Conservation (phyloP, 2,797 vertebrate species). For the Bradypodion ventrale region DNA sequence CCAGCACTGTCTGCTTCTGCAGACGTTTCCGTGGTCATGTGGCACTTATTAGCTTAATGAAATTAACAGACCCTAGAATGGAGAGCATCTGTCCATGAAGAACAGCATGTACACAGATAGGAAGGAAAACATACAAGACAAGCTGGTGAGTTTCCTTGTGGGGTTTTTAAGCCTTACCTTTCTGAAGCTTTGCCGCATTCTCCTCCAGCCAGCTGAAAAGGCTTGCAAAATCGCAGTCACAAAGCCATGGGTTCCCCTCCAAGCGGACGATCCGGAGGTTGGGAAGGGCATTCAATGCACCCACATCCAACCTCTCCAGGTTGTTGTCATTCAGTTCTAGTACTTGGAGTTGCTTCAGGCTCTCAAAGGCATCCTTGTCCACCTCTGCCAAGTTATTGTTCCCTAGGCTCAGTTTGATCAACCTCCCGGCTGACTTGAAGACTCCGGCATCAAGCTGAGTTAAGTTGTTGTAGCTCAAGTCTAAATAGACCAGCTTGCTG, state of each 20-base stretch:
- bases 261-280: slow-evolving; percentile 89
- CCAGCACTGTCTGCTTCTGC: no score
- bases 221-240: slow-evolving; percentile 94
- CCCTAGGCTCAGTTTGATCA: slow-evolving; percentile 90
- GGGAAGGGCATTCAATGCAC: slow-evolving; percentile 86
- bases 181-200: slow-evolving; percentile 91
- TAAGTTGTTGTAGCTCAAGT: slow-evolving; percentile 95
- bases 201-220: slow-evolving; percentile 93
- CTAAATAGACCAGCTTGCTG: slow-evolving; percentile 91
- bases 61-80: slow-evolving; percentile 18
- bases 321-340: slow-evolving; percentile 93
- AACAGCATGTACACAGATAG: neutral
- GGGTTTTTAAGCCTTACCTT: slow-evolving; percentile 78
- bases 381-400: slow-evolving; percentile 91
- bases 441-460: slow-evolving; percentile 90
- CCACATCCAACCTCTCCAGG: slow-evolving; percentile 88
- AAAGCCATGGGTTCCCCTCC: slow-evolving; percentile 97
- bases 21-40: no score
- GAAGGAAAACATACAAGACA: neutral
- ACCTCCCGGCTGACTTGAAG: slow-evolving; percentile 89
- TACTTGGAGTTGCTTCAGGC: slow-evolving; percentile 91
- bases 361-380: slow-evolving; percentile 90
- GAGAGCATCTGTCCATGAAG: slow-evolving; percentile 4
- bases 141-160: neutral
- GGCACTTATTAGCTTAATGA: no score